Evolutionary conservation across 2,113 vertebrate genomes (phyloP).

Genomic region (Sminthopsis crassicaudata): DNA sequence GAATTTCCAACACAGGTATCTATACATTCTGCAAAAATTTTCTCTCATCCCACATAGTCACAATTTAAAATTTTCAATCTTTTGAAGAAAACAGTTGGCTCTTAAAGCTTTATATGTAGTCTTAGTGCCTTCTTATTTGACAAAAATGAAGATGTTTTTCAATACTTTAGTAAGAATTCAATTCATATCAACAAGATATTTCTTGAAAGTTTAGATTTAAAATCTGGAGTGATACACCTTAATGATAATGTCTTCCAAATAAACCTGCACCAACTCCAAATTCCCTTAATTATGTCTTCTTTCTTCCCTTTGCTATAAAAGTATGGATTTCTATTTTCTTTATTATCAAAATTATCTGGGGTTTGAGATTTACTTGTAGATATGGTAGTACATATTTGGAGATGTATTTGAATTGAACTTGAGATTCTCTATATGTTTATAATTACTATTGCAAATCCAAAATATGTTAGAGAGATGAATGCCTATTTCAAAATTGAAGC

Average conservation of each 20-base stretch:
- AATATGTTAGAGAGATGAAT: not conserved
- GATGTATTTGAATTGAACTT: not conserved
- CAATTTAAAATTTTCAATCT: not conserved
- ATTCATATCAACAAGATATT: not conserved
- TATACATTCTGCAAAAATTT: not conserved
- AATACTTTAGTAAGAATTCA: not conserved
- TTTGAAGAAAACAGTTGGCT: not conserved
- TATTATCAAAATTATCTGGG: not conserved
- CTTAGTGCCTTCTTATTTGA: not conserved
- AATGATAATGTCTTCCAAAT: not conserved
- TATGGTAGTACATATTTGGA: not conserved
- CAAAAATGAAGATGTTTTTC: not conserved
- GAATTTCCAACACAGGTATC: not conserved
- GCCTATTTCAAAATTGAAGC: slow-evolving; percentile 22
- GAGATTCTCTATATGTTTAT: not conserved
- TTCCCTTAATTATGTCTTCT: not conserved
- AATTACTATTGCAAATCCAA: slow-evolving; percentile 14
- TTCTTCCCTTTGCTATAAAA: not conserved
- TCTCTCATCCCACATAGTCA: not conserved
- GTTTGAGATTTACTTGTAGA: not conserved
- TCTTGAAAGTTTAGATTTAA: not conserved
- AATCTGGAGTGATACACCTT: accelerated
- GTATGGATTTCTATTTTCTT: not conserved
- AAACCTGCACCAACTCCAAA: not conserved
- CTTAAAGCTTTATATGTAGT: not conserved